These are phyloP conservation scores for Emydoidea blandingii DNA, from an alignment of 2,797 vertebrate genomes.

Conservation along the genomic window DNA sequence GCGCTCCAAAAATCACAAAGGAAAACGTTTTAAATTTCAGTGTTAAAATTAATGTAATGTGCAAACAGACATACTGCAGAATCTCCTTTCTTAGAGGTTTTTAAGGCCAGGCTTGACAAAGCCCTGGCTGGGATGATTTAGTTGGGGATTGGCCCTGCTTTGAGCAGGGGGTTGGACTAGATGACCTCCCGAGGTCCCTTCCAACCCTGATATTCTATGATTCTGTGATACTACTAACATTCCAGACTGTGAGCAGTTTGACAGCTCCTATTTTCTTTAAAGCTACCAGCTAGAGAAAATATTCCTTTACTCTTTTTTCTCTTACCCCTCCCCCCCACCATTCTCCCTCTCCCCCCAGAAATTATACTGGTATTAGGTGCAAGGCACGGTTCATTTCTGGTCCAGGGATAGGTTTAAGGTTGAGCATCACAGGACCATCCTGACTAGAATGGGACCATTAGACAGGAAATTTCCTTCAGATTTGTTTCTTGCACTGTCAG, in stretches of 20 bases:
- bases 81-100: too few relatives aligned
- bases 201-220: too few relatives aligned
- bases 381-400: not conserved
- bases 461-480: not conserved
- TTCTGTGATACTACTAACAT: not conserved
- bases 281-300: not conserved
- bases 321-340: not conserved
- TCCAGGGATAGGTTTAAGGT: not conserved
- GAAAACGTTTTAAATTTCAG: too few relatives aligned
- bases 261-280: not conserved
- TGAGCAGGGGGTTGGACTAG: too few relatives aligned
- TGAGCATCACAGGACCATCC: not conserved
- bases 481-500: not conserved
- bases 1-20: too few relatives aligned
- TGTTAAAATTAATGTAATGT: too few relatives aligned
- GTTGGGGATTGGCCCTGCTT: too few relatives aligned
- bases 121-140: too few relatives aligned
- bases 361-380: not conserved
- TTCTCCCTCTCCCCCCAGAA: too few relatives aligned
- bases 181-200: too few relatives aligned
- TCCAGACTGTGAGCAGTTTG: not conserved
- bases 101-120: too few relatives aligned
- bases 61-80: too few relatives aligned
- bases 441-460: not conserved
- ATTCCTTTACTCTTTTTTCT: not conserved